Percentiles rank a stretch among this genome's conserved stretches.
Evolutionary conservation across 1,140 invertebrate species (phyloP).

Genomic region (Augochlora pura): DNA sequence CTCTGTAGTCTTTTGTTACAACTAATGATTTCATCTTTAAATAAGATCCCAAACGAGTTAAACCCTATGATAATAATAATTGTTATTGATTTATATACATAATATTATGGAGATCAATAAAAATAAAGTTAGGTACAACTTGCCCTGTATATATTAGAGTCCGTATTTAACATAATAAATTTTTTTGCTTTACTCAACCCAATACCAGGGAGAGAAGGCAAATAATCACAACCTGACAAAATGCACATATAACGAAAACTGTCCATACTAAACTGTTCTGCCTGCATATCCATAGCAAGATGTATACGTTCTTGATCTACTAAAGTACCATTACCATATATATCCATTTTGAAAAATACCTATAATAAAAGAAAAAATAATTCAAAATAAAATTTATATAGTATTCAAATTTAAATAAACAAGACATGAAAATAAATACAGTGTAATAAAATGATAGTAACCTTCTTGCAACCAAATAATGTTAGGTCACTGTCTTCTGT

Average conservation of each 20-base stretch:
- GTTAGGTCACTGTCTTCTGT: constrained; percentile 99
- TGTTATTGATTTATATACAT: constrained; percentile 14
- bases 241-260: constrained; percentile 98
- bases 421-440: constrained; percentile 18
- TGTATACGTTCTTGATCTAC: constrained; percentile 90
- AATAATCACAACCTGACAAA: constrained; percentile 61
- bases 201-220: constrained; percentile 86
- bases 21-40: constrained; percentile 85
- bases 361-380: constrained; percentile 68
- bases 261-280: constrained; percentile 89
- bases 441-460: constrained; percentile 71
- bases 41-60: constrained; percentile 84
- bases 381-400: constrained; percentile 11
- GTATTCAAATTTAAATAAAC: neutral
- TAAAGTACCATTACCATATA: constrained; percentile 89
- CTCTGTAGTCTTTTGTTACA: constrained; percentile 92
- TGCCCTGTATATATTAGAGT: constrained; percentile 81
- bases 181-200: constrained; percentile 95
- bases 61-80: constrained; percentile 80
- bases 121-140: constrained; percentile 22
- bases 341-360: constrained; percentile 96
- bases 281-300: constrained; percentile 86
- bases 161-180: constrained; percentile 89
- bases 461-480: constrained; percentile 96
- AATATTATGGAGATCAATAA: neutral